These are phyloP conservation scores for Drosophila pandora DNA, from an alignment of 1,140 invertebrate species.

Conservation along the genomic window DNA sequence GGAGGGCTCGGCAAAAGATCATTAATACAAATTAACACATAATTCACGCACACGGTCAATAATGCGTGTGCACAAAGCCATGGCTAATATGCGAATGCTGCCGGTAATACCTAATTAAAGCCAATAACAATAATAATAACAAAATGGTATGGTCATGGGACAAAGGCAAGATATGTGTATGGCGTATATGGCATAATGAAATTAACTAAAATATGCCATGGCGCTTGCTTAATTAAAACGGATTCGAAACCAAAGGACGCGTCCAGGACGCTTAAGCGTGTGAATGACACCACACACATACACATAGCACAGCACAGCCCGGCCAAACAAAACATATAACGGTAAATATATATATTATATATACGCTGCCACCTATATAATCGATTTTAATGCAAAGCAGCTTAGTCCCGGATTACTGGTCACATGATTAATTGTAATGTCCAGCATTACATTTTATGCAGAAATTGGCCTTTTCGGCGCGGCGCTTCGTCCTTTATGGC, in stretches of 20 bases:
- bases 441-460: slow-evolving; percentile 56
- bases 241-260: slow-evolving; percentile 37
- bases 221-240: slow-evolving; percentile 77
- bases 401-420: slow-evolving; percentile 72
- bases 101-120: slow-evolving; percentile 78
- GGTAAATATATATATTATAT: background rate
- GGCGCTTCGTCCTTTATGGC: slow-evolving; percentile 4
- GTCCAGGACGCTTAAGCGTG: slow-evolving; percentile 48
- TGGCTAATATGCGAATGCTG: slow-evolving; percentile 71
- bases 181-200: slow-evolving; percentile 64
- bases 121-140: slow-evolving; percentile 64
- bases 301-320: background rate
- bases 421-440: slow-evolving; percentile 78
- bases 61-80: slow-evolving; percentile 59
- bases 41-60: slow-evolving; percentile 59
- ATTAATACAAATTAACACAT: slow-evolving; percentile 74
- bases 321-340: background rate
- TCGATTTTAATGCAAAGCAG: slow-evolving; percentile 66
- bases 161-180: slow-evolving; percentile 20
- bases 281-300: slow-evolving; percentile 47
- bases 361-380: slow-evolving; percentile 32
- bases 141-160: slow-evolving; percentile 25
- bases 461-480: slow-evolving; percentile 9
- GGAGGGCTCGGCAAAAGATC: slow-evolving; percentile 19
- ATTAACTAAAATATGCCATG: slow-evolving; percentile 76